Evolutionary conservation across 2,113 vertebrate species (phyloP), one percentile per base, ranked within the genome.

Genomic region (Cettia cetti): DNA sequence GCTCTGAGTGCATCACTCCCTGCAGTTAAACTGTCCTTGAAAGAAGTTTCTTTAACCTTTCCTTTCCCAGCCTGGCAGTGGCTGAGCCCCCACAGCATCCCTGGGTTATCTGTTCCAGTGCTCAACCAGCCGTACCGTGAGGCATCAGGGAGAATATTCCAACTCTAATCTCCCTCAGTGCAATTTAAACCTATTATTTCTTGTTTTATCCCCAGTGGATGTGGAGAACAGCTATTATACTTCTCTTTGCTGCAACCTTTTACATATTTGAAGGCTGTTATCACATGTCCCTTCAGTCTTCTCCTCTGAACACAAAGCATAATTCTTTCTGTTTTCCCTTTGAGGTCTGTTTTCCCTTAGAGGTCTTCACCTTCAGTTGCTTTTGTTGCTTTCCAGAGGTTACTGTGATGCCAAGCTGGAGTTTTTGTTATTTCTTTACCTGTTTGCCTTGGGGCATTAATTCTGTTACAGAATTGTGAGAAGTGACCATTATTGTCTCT

Each of bases 181-280:
- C 72, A 95, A 94, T 95, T 94, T 93, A 95, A 95, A 93, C 89
- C 91, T 89, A 89, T 97, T 96, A 94, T 92, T 95, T 92, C 95
- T 95, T 91, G 89, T 68, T 89, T 92, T 95, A 97, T 94, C 83
- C 95, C 80, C 89, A 92, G 89, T 89, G 86, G 94, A 95, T 49
- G 13, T 21, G 39, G 56, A 89, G 86, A 91, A 75, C 56, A 78
- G 89, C 80, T 95, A 94, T 96, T 94, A 92, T 52, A 86, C 89
- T 95, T 95, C 94, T 92, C 83, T 96, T 94, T 94, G 83, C 86
- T 84, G 94, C 72, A 92, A 86, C 86, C 92, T 94, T 89, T 94
- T 91, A 92, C 94, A 71, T 94, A 89, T 94, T 95, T 93, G 94
- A 93, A 94, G 83, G 83, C 86, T 93, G 72, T 89, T 97, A 82